A percentile compares a stretch with the other conserved stretches of the same genome.
phyloP scores from a whole-genome alignment of 2,113 vertebrate species.

The Gopherus evgoodei region DNA sequence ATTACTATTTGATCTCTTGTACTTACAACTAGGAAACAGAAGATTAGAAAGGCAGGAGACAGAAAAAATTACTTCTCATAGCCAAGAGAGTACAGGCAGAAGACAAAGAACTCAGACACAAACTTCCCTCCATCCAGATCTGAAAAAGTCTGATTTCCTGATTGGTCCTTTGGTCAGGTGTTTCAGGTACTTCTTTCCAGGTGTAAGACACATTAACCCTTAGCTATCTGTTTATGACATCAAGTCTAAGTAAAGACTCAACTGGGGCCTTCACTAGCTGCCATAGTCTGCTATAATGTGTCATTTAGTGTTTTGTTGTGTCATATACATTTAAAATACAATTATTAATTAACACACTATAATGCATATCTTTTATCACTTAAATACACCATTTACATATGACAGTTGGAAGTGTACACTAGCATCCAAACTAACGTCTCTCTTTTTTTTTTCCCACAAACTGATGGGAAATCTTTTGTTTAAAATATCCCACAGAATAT shows the following conservation, averaged over 20 bases:
- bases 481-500: slow-evolving; percentile 16
- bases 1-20: too few relatives aligned
- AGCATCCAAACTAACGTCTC: neutral
- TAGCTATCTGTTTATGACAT: too few relatives aligned
- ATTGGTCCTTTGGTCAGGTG: too few relatives aligned
- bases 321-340: neutral
- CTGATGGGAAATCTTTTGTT: slow-evolving; percentile 4
- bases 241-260: neutral
- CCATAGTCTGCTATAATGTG: neutral
- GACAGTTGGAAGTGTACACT: neutral
- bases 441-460: neutral
- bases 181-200: too few relatives aligned
- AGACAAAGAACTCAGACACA: too few relatives aligned
- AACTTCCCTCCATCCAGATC: too few relatives aligned
- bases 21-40: too few relatives aligned
- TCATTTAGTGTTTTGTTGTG: neutral
- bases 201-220: too few relatives aligned
- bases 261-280: neutral
- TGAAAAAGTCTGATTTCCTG: too few relatives aligned
- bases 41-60: too few relatives aligned
- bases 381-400: slow-evolving; percentile 1
- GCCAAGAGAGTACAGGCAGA: too few relatives aligned
- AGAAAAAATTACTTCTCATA: too few relatives aligned
- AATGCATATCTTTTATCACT: neutral
- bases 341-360: neutral